These are phyloP conservation scores for Lateolabrax maculatus DNA, from an alignment of 2,797 vertebrate genomes.

Conservation along the genomic window DNA sequence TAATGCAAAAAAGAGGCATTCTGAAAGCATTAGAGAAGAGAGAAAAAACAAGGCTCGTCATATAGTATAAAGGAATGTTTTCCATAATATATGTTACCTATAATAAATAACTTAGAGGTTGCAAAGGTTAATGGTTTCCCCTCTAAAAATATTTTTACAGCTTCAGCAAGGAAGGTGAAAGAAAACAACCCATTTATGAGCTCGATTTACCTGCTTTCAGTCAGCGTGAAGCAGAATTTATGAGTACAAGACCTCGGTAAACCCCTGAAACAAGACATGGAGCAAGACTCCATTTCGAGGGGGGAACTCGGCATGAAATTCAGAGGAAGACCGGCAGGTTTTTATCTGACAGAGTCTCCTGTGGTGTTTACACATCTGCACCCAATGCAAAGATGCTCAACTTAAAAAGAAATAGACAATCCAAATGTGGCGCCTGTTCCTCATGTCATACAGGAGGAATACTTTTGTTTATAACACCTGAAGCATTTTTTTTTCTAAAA, in stretches of 20 bases:
- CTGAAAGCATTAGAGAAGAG: neutral
- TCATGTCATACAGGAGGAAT: too few relatives aligned
- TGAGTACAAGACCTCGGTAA: too few relatives aligned
- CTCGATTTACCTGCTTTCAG: neutral
- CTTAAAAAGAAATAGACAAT: neutral
- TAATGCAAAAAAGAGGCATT: neutral
- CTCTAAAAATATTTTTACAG: conserved; percentile 17
- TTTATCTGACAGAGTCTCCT: too few relatives aligned
- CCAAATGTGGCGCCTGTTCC: neutral
- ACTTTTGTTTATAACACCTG: neutral
- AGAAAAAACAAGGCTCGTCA: rapidly evolving
- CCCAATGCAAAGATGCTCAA: neutral
- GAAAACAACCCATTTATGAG: conserved; percentile 3
- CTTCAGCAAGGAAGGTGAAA: neutral
- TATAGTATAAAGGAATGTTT: neutral
- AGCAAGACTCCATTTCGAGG: neutral
- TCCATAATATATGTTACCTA: too few relatives aligned
- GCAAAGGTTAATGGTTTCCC: neutral
- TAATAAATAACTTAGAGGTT: neutral
- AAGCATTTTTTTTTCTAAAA: neutral
- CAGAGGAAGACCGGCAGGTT: neutral
- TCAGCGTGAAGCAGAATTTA: neutral
- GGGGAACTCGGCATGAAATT: neutral
- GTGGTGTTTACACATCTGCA: neutral
- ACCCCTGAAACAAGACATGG: neutral